These are phyloP conservation scores for Hyalella azteca DNA, from an alignment of 2,888 invertebrate species.

Conservation along the genomic window DNA sequence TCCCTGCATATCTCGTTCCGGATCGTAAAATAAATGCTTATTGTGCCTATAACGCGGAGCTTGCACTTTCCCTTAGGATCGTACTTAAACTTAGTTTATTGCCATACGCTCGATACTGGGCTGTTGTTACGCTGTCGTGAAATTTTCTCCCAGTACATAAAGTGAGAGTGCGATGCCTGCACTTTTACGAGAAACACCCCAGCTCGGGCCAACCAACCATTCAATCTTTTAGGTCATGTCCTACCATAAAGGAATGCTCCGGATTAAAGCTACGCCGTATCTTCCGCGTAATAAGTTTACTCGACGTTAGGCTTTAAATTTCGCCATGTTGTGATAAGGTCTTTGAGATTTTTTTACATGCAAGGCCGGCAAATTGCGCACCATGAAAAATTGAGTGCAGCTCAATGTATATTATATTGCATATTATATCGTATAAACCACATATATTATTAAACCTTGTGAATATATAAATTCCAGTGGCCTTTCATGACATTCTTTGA, in stretches of 20 bases:
- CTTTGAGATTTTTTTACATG: too few species aligned
- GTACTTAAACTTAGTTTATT: constrained; percentile 5
- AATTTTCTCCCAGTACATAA: not conserved
- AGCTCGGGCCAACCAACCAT: not conserved
- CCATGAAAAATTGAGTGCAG: constrained; percentile 1
- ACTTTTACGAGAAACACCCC: not conserved
- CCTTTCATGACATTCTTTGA: too few species aligned
- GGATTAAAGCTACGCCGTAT: constrained; percentile 12
- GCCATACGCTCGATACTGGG: not conserved
- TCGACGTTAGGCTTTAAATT: not conserved
- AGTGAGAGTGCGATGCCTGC: not conserved
- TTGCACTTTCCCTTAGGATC: not conserved
- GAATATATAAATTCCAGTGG: too few species aligned
- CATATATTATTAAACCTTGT: too few species aligned
- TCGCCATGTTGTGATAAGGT: not conserved
- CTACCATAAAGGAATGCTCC: constrained; percentile 15
- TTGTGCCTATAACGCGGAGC: not conserved
- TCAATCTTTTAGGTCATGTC: constrained; percentile 14
- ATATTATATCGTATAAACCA: too few species aligned
- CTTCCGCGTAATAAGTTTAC: constrained; percentile 15
- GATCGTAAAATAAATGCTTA: constrained; percentile 27
- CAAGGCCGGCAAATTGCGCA: not conserved
- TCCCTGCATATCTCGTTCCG: not conserved
- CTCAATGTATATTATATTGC: too few species aligned
- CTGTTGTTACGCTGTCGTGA: not conserved